Evolutionary conservation across 2,113 vertebrate genomes (phyloP).

Genomic region (Lontra canadensis): DNA sequence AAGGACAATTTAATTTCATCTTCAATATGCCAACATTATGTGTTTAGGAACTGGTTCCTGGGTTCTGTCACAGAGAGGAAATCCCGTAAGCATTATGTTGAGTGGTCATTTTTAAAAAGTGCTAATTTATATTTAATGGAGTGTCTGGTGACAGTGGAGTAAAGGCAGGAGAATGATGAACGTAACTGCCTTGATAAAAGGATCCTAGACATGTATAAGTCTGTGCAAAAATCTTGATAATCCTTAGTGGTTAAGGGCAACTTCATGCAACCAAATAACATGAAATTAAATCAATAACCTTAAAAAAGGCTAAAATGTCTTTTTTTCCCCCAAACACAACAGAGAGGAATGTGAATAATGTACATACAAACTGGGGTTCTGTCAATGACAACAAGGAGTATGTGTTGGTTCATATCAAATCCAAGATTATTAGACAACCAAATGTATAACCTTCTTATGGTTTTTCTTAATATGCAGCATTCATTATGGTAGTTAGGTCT

Average conservation of each 20-base stretch:
- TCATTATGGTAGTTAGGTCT: constrained; percentile 92
- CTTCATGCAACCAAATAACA: constrained; percentile 87
- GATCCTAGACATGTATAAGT: constrained; percentile 75
- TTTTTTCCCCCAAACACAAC: constrained; percentile 84
- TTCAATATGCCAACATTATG: constrained; percentile 56
- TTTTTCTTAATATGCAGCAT: constrained; percentile 85
- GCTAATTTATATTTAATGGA: constrained; percentile 73
- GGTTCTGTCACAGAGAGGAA: constrained; percentile 72
- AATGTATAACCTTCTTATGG: constrained; percentile 85
- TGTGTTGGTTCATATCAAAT: constrained; percentile 88
- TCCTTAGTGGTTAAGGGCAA: constrained; percentile 84
- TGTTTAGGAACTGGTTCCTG: constrained; percentile 72
- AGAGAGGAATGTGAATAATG: constrained; percentile 87
- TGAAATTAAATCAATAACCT: constrained; percentile 83
- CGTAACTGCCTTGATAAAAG: constrained; percentile 74
- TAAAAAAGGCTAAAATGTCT: constrained; percentile 83
- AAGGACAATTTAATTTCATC: constrained; percentile 76
- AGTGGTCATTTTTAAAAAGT: constrained; percentile 67
- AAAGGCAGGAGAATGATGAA: constrained; percentile 51
- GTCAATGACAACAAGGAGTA: constrained; percentile 84
- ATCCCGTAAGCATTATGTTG: constrained; percentile 63
- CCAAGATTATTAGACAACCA: constrained; percentile 88
- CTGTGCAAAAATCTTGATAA: constrained; percentile 77
- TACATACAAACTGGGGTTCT: constrained; percentile 87
- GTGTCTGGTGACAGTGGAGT: constrained; percentile 52